Base-by-base conservation (phyloP, 2,888 invertebrate species). In the Autographa gamma region DNA sequence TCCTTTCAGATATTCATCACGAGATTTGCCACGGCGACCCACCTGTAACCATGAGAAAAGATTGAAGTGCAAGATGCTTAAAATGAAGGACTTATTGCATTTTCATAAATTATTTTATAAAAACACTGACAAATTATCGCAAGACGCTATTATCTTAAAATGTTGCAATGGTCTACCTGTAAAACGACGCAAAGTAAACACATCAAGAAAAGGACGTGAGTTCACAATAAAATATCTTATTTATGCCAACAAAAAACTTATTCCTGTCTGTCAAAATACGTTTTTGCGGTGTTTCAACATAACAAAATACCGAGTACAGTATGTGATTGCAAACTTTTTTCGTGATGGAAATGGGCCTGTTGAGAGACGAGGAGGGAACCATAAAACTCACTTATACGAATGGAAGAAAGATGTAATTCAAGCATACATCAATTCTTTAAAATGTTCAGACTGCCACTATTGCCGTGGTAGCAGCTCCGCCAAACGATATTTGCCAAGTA, bases 1-100 rank as follows among this genome's bases (percentile, higher is more conserved):
- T 61, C 34, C 41, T 61, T 61, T 61, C 61, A 61, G 61, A 61
- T 61, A 61, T 61, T 34, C 34, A 34, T 34, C 34, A 34, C 59
- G 41, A 65, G 59, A 65, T 65, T 65, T 65, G 65, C 65, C 65
- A 65, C 65, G 58, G 56, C 65, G 58, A 59, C 65, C 65, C 58
- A 65, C 65, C 65, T 65, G 65, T 65, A 65, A 65, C 58, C 65
- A 65, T 58, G 65, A 65, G 65, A 65, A 59, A 59, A 59, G 59
- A 58, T 43, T 65, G 43, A 65, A 65, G 58, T 58, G 34, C 34
- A 34, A 34, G 34, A 34, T 34, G 34, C 34, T 34, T 34, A 34
- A 34, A 34, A 34, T 34, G 34, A 34, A 34, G 34, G 34, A 34
- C 34, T 65, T 65, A 58, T 65, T 65, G 65, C 18, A 65, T 65